phyloP scores from a whole-genome alignment of 1,140 invertebrate genomes.

The Drosophila burlai region DNA sequence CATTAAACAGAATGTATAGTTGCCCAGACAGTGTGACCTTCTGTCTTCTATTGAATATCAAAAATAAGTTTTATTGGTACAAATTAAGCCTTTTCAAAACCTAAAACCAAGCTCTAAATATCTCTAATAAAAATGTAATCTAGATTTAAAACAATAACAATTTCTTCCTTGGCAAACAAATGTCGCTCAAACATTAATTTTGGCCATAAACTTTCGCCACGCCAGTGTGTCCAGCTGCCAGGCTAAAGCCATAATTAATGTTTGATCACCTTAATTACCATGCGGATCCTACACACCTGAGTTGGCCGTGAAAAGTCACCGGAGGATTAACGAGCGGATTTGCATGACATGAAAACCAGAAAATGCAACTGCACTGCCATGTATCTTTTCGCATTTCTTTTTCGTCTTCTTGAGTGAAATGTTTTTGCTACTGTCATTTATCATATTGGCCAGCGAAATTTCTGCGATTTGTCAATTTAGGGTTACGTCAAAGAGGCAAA shows the following conservation, averaged over 20 bases:
- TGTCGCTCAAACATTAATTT: background rate
- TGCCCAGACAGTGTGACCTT: background rate
- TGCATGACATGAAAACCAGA: constrained; percentile 39
- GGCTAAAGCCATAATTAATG: constrained; percentile 40
- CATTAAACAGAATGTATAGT: too few relatives aligned
- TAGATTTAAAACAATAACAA: background rate
- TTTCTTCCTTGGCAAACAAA: background rate
- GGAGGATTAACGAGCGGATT: constrained; percentile 36
- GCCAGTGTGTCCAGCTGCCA: constrained; percentile 37
- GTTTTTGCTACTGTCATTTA: constrained; percentile 37
- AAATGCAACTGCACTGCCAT: constrained; percentile 27
- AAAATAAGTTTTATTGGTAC: background rate
- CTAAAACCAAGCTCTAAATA: background rate
- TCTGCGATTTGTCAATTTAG: constrained; percentile 29
- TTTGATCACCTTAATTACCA: constrained; percentile 39
- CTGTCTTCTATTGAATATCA: background rate
- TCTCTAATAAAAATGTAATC: background rate
- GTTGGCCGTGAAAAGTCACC: constrained; percentile 32
- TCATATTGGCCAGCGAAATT: constrained; percentile 21
- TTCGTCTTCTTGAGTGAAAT: constrained; percentile 26
- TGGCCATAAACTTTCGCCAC: constrained; percentile 34
- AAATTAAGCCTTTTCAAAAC: background rate
- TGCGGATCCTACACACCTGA: constrained; percentile 35
- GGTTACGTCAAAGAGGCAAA: constrained; percentile 17
- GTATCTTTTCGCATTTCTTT: background rate